Base-by-base conservation (phyloP, 2,888 invertebrate species). In the Cerceris ruficornis region DNA sequence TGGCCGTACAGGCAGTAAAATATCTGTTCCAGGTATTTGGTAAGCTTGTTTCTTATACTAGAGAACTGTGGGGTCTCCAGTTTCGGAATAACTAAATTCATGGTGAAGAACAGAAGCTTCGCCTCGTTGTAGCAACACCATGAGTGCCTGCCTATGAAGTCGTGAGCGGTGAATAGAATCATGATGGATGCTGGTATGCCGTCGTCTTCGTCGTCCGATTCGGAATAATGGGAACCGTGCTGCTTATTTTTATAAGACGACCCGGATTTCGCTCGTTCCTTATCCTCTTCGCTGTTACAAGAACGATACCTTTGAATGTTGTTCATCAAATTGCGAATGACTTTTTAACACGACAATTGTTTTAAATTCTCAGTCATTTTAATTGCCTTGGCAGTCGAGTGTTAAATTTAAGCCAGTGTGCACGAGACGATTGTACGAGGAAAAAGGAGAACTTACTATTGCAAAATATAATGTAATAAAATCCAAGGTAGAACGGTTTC, bases 1-100 rank as follows among this genome's bases (percentile, higher is more conserved):
- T 97, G 96, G 0, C 96, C 96, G 91, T 96, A 98, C 1, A 98
- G 93, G 91, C 98, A 98, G 91, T 95, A 98, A 75, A 96, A 94
- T 77, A 95, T 94, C 93, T 98, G 98, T 88, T 98, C 98, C 88
- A 98, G 93, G 83, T 96, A 95, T 84, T 96, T 96, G 75, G 95
- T 95, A 2, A 98, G 94, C 89, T 96, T 95, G 87, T 96, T 95
- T 59, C 95, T 93, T 42, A 94, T 93, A 59, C 94, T 93, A 17
- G 95, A 94, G 61, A 95, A 94, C 7, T 95, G 93, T 15, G 96
- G 95, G 0, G 95, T 95, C 74, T 95, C 94, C 54, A 96, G 88
- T 77, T 95, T 93, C 43, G 96, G 95, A n/a, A 96, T 94, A 52
- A 97, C 94, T 0, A 95, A 94, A 83, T 96, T 96, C 86, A 98